These are phyloP conservation scores for Entomobrya proxima DNA, from an alignment of 2,888 invertebrate genomes.

Conservation along the genomic window DNA sequence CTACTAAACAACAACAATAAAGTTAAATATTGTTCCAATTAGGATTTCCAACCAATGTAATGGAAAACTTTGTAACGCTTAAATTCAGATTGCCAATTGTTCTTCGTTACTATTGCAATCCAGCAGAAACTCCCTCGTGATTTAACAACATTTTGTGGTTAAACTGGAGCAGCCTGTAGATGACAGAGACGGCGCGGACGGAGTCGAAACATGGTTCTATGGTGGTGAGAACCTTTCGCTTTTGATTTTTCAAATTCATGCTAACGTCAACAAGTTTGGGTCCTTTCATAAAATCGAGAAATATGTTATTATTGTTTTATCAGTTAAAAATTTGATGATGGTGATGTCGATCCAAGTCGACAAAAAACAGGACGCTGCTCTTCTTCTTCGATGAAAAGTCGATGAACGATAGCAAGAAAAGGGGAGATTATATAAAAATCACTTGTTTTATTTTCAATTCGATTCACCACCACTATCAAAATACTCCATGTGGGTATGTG, in stretches of 20 bases:
- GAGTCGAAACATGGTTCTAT: constrained; percentile 13
- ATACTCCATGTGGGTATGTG: too few species aligned
- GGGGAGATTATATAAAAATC: too few species aligned
- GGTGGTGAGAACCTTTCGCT: constrained; percentile 35
- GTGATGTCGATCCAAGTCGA: background rate
- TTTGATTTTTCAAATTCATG: constrained; percentile 53
- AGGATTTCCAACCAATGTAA: background rate
- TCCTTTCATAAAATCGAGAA: constrained; percentile 22
- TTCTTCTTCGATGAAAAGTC: background rate
- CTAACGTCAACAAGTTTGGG: background rate
- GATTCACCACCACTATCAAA: too few species aligned
- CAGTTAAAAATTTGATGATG: background rate
- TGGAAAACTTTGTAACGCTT: background rate
- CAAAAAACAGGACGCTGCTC: background rate
- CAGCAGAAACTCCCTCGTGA: background rate
- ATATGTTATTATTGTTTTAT: background rate
- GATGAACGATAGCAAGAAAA: too few species aligned
- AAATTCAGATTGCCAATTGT: background rate
- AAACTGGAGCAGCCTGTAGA: constrained; percentile 33
- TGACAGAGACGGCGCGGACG: background rate
- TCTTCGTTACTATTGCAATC: background rate
- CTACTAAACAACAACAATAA: background rate
- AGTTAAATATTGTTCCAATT: background rate
- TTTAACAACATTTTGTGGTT: constrained; percentile 47
- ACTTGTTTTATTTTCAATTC: too few species aligned